phyloP scores from a whole-genome alignment of 2,797 vertebrate genomes.

The Simalia tracyae region DNA sequence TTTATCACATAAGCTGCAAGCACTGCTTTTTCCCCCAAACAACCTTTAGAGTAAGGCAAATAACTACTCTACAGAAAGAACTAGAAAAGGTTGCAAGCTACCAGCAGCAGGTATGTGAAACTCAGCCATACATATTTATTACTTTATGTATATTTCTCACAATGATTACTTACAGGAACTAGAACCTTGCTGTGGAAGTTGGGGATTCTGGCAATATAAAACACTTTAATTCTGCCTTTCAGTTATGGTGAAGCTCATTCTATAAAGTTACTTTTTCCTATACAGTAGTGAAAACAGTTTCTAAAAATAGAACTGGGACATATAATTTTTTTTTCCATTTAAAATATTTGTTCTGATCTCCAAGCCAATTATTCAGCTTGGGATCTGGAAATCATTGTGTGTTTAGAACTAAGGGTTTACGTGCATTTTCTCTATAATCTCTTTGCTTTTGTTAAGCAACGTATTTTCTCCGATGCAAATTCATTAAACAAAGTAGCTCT shows the following conservation, averaged over 20 bases:
- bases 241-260: constrained; percentile 14
- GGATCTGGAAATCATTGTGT: constrained; percentile 45
- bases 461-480: constrained; percentile 53
- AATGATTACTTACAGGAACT: constrained; percentile 40
- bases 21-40: constrained; percentile 9
- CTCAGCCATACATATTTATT: neutral
- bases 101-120: constrained; percentile 46
- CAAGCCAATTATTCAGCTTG: neutral
- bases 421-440: constrained; percentile 58
- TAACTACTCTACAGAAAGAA: neutral
- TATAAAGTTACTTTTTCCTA: neutral
- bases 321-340: neutral
- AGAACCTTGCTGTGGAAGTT: constrained; percentile 39
- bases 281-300: neutral
- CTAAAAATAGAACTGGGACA: neutral
- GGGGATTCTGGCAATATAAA: neutral
- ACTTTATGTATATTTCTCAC: neutral
- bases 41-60: constrained; percentile 7
- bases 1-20: neutral
- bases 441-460: constrained; percentile 57
- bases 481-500: constrained; percentile 68
- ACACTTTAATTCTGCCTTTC: neutral
- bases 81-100: constrained; percentile 1
- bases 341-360: constrained; percentile 36
- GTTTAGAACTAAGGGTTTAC: constrained; percentile 39